phyloP scores from a whole-genome alignment of 2,888 invertebrate genomes.

The Idaea dimidiata region DNA sequence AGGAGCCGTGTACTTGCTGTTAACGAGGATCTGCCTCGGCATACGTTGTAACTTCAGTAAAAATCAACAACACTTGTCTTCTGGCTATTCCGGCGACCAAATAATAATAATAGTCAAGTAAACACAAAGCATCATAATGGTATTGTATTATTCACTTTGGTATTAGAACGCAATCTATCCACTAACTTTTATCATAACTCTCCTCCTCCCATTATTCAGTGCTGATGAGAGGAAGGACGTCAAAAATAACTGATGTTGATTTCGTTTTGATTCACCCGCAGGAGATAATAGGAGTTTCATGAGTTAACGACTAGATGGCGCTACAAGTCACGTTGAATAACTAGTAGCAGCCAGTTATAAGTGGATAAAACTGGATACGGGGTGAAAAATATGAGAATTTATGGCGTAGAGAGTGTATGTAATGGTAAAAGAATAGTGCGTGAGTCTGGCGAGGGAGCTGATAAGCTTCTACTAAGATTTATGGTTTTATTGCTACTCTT shows the following conservation, averaged over 20 bases:
- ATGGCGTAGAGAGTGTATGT: constrained; percentile 43
- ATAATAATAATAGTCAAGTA: background rate
- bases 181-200: constrained; percentile 70
- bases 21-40: no score
- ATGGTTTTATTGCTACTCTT: constrained; percentile 23
- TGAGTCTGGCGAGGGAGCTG: constrained; percentile 37
- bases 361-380: constrained; percentile 34
- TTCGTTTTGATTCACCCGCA: constrained; percentile 72
- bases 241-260: constrained; percentile 76
- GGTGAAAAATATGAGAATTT: constrained; percentile 51
- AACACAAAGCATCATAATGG: background rate
- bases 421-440: constrained; percentile 52
- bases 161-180: constrained; percentile 16
- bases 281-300: constrained; percentile 72
- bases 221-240: constrained; percentile 70
- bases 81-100: no score
- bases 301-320: constrained; percentile 56
- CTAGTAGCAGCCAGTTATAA: constrained; percentile 29
- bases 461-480: constrained; percentile 26
- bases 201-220: constrained; percentile 56
- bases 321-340: constrained; percentile 27
- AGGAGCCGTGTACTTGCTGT: no score
- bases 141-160: background rate
- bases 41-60: no score
- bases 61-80: no score